Evolutionary conservation across 2,113 vertebrate species (phyloP).

Genomic region (Polypterus senegalus): DNA sequence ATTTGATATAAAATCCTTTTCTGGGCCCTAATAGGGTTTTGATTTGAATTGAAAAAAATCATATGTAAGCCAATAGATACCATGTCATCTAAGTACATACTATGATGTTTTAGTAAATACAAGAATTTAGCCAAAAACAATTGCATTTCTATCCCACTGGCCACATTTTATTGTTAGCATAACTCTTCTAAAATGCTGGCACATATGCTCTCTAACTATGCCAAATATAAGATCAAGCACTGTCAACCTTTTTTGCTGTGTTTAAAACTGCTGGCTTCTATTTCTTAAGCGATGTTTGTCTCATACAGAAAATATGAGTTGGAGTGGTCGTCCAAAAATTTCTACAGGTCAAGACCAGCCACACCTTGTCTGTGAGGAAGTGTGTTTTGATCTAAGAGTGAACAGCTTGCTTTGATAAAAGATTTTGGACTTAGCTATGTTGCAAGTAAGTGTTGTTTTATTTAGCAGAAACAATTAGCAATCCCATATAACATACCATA

Average conservation of each 20-base stretch:
- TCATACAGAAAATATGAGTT: slow-evolving; percentile 7
- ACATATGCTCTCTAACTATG: neutral
- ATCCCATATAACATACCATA: too few species aligned
- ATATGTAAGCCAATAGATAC: too few species aligned
- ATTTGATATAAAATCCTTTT: too few species aligned
- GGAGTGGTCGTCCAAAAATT: neutral
- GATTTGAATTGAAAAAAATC: too few species aligned
- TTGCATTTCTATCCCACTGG: slow-evolving; percentile 13
- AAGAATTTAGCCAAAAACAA: slow-evolving; percentile 5
- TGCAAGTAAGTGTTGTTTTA: too few species aligned
- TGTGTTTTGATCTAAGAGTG: neutral
- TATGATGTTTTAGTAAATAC: slow-evolving; percentile 12
- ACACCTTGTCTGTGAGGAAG: slow-evolving; percentile 8
- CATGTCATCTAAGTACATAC: slow-evolving; percentile 9
- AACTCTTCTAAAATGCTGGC: slow-evolving; percentile 14
- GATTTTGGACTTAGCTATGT: too few species aligned
- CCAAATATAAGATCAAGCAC: slow-evolving; percentile 13
- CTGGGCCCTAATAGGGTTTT: too few species aligned
- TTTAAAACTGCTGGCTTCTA: slow-evolving; percentile 14
- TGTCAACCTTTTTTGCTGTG: slow-evolving; percentile 3
- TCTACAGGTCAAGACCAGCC: neutral
- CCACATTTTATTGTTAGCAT: slow-evolving; percentile 15
- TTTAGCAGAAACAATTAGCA: too few species aligned
- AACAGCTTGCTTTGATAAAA: too few species aligned
- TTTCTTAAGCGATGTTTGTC: slow-evolving; percentile 12